Percentiles rank a stretch among this genome's conserved stretches.
These are phyloP conservation scores for Noctua fimbriata DNA, from an alignment of 2,888 invertebrate species.

Conservation along the genomic window DNA sequence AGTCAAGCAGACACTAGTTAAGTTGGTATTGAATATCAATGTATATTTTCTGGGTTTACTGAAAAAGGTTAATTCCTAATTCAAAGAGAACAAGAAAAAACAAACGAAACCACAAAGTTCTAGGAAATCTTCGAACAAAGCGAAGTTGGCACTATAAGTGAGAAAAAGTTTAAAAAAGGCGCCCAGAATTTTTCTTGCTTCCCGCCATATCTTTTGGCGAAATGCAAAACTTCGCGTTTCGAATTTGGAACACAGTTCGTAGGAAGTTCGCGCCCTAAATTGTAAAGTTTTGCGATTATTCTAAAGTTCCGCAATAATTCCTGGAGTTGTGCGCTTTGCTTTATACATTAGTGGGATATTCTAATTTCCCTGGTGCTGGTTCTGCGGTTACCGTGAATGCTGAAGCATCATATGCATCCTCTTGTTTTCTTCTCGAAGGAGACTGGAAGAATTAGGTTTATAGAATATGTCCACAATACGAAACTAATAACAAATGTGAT, in stretches of 20 bases:
- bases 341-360: constrained; percentile 56
- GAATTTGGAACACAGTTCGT: constrained; percentile 42
- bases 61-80: not conserved
- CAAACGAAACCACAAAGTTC: not conserved
- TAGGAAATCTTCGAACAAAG: constrained; percentile 27
- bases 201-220: constrained; percentile 57
- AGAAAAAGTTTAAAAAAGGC: constrained; percentile 47
- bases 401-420: not conserved
- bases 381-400: constrained; percentile 18
- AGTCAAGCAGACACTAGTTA: not conserved
- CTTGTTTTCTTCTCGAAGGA: not conserved
- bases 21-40: not conserved
- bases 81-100: not conserved
- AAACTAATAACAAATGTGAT: not conserved
- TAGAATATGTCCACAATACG: not conserved
- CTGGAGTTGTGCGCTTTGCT: constrained; percentile 48
- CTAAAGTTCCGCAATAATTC: constrained; percentile 68
- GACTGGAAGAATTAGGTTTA: not conserved
- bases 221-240: constrained; percentile 65
- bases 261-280: constrained; percentile 67
- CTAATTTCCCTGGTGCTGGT: constrained; percentile 43
- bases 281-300: constrained; percentile 68
- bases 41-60: not conserved
- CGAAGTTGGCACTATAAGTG: constrained; percentile 41
- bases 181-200: constrained; percentile 53